phyloP scores from a whole-genome alignment of 2,797 vertebrate genomes.

The Serranus cabrilla region DNA sequence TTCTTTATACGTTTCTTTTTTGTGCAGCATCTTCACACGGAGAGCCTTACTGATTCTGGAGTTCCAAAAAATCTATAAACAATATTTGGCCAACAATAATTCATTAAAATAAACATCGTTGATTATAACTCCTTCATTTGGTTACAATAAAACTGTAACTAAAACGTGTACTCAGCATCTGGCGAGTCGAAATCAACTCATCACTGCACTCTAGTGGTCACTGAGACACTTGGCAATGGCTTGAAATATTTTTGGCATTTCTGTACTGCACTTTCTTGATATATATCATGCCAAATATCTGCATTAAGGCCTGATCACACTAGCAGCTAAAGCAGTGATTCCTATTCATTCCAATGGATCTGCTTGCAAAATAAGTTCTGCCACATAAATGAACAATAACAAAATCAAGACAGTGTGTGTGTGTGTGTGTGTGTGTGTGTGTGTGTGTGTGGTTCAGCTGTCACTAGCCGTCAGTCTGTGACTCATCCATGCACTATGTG shows the following conservation, averaged over 20 bases:
- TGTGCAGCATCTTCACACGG: not conserved
- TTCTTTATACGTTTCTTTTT: not conserved
- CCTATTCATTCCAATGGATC: not conserved
- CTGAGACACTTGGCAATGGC: not conserved
- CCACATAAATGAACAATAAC: not conserved
- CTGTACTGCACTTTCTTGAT: not conserved
- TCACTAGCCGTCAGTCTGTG: slow-evolving; percentile 29
- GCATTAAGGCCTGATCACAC: not conserved
- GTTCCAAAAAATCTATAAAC: not conserved
- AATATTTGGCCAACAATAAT: not conserved
- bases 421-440: slow-evolving; percentile 4
- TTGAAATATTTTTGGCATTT: not conserved
- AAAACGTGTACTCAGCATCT: not conserved
- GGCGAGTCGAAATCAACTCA: not conserved
- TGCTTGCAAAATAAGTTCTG: not conserved
- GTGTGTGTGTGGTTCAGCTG: not conserved
- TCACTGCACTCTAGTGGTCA: not conserved
- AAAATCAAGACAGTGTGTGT: not conserved
- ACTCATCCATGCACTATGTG: slow-evolving; percentile 36
- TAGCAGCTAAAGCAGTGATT: not conserved
- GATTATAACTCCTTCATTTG: not conserved
- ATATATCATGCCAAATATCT: not conserved
- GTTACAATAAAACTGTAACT: not conserved
- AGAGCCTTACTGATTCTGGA: not conserved
- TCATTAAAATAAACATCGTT: not conserved